Conservation (phyloP, 2,113 vertebrate genomes). For the Oreochromis tanganicae region DNA sequence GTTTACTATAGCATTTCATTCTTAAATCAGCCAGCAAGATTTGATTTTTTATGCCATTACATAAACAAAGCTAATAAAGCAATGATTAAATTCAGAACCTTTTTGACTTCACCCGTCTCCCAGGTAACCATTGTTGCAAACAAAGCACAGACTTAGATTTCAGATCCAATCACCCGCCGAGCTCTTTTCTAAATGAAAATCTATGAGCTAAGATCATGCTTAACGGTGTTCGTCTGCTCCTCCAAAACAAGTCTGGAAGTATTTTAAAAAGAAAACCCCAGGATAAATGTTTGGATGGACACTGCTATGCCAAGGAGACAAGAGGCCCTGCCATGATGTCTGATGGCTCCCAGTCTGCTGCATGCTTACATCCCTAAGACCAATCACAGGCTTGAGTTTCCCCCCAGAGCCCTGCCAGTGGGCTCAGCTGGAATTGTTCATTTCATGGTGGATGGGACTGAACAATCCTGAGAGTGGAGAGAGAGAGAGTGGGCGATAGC, state of each 20-base stretch:
- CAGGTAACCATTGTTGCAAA: slow-evolving; percentile 44
- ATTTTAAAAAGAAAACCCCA: slow-evolving; percentile 53
- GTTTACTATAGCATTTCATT: slow-evolving; percentile 18
- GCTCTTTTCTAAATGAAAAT: slow-evolving; percentile 34
- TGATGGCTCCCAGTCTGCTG: slow-evolving; percentile 41
- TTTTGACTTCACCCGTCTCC: background rate
- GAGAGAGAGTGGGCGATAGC: slow-evolving; percentile 8
- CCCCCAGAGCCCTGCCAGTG: slow-evolving; percentile 39
- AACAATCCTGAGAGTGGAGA: slow-evolving; percentile 33
- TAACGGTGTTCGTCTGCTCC: slow-evolving; percentile 23
- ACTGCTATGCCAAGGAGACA: slow-evolving; percentile 40
- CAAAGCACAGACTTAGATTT: slow-evolving; percentile 23
- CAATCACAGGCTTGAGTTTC: slow-evolving; percentile 59
- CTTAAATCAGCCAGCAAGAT: slow-evolving; percentile 3
- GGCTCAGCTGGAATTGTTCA: slow-evolving; percentile 66
- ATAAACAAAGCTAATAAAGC: slow-evolving; percentile 21
- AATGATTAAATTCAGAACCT: slow-evolving; percentile 18
- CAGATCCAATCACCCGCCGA: background rate
- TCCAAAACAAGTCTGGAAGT: slow-evolving; percentile 59
- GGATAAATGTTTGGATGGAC: slow-evolving; percentile 51
- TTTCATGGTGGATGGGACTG: slow-evolving; percentile 59
- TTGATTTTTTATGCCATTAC: slow-evolving; percentile 5
- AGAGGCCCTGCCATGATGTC: slow-evolving; percentile 31
- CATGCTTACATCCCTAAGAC: slow-evolving; percentile 40
- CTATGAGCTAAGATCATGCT: slow-evolving; percentile 21